Evolutionary conservation across 2,888 invertebrate genomes (phyloP), one percentile per base, ranked within the genome.

Genomic region (Mythimna ferrago): DNA sequence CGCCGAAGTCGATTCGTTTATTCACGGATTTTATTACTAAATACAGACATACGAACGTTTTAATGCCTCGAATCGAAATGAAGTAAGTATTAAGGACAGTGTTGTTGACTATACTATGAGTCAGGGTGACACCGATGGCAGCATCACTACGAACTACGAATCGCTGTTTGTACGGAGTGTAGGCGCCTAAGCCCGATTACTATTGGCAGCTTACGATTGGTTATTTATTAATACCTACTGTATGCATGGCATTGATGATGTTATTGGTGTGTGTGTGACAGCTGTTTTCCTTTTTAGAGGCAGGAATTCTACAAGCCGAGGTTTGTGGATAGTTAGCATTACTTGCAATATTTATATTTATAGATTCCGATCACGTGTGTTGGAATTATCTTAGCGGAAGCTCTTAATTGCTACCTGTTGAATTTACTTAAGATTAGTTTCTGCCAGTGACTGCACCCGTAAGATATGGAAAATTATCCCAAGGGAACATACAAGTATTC

Each of bases 51-150:
- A 75, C 63, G 53, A 61, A 56, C 84, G 62, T 67, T 54, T 61
- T 60, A 58, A 74, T 68, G 66, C 6, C 73, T 80, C 80, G 80
- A 56, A 73, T 79, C 60, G 53, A 58, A 80, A 68, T 79, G 70
- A 81, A 80, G 56, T 67, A 58, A 80, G 60, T 56, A 60, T 56
- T 71, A 65, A 62, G 80, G 74, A 83, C 38, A 73, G 67, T 48
- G 62, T 19, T 73, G 58, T 80, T 71, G 32, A 60, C 62, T 75
- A 83, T 84, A 57, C 58, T 71, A 83, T 84, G 84, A 84, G 53
- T 84, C 84, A 84, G 79, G 67, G 35, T 68, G 76, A 75, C 84
- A 76, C 66, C 64, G 44, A 68, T 71, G 79, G 79, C 66, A 75
- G 64, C 73, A 75, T 76, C 82, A 73, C 67, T 65, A 21, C 61